Evolutionary conservation across 2,113 vertebrate species (phyloP).

Genomic region (Oxyura jamaicensis): DNA sequence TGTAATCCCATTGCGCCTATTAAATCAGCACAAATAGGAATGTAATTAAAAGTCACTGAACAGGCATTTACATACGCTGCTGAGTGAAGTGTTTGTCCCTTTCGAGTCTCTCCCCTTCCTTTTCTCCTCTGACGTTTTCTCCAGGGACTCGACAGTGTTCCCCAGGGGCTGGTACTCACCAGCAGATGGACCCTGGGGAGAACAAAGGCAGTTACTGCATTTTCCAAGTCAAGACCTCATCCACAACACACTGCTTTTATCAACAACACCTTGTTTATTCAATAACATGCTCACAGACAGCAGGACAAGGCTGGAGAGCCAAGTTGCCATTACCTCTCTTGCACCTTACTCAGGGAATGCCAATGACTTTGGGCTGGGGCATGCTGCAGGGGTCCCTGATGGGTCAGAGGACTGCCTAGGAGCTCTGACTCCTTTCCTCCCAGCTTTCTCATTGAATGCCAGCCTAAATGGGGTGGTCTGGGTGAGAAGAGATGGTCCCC

Average conservation of each 20-base stretch:
- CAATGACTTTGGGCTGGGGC: background rate
- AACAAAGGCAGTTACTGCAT: background rate
- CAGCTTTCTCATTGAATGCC: background rate
- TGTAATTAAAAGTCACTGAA: background rate
- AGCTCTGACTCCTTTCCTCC: background rate
- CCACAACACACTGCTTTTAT: background rate
- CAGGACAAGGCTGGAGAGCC: background rate
- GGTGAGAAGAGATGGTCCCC: background rate
- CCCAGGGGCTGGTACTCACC: background rate
- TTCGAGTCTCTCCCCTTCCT: background rate
- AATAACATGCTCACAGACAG: background rate
- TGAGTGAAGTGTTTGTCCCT: background rate
- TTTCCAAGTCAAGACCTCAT: background rate
- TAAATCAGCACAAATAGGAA: background rate
- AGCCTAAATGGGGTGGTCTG: background rate
- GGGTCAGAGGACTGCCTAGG: background rate
- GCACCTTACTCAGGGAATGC: background rate
- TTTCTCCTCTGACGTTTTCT: background rate
- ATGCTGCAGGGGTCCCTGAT: background rate
- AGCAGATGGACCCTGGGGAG: background rate
- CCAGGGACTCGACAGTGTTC: background rate
- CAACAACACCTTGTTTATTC: background rate
- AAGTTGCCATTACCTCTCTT: background rate
- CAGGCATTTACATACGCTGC: background rate
- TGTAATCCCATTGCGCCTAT: background rate